Conservation (phyloP, 2,888 invertebrate species). For the Andrena camellia region DNA sequence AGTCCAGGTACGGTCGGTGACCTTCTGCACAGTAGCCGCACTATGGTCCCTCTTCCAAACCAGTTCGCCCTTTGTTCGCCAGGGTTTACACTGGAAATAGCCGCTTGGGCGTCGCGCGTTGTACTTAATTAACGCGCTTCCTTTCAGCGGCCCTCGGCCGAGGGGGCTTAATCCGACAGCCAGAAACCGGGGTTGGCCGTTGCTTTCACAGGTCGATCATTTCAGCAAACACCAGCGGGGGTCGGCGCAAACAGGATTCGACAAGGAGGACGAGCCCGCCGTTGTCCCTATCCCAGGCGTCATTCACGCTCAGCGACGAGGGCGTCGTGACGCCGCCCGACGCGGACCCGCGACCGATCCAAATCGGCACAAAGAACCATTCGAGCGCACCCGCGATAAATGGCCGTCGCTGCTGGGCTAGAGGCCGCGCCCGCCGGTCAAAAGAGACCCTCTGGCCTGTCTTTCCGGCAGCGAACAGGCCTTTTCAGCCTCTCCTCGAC, state of each 20-base stretch:
- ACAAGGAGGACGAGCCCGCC: slow-evolving; percentile 55
- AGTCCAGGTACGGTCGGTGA: slow-evolving; percentile 47
- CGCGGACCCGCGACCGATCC: background rate
- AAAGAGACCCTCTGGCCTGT: slow-evolving; percentile 12
- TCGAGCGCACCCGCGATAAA: slow-evolving; percentile 11
- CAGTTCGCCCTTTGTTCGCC: slow-evolving; percentile 65
- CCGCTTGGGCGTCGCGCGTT: slow-evolving; percentile 56
- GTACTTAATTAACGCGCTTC: slow-evolving; percentile 75
- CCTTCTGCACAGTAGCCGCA: slow-evolving; percentile 34
- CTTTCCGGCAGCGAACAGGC: slow-evolving; percentile 15
- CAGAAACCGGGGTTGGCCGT: slow-evolving; percentile 54
- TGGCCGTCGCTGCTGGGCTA: background rate
- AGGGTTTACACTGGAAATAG: slow-evolving; percentile 63
- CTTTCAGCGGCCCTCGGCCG: slow-evolving; percentile 64
- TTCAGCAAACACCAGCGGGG: slow-evolving; percentile 70
- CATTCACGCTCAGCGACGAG: slow-evolving; percentile 3
- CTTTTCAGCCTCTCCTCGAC: slow-evolving; percentile 2
- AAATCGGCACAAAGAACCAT: slow-evolving; percentile 45
- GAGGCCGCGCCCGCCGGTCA: background rate
- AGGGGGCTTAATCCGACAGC: slow-evolving; percentile 62
- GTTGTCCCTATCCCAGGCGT: slow-evolving; percentile 17
- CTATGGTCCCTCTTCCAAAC: slow-evolving; percentile 50
- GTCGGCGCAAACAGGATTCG: slow-evolving; percentile 67
- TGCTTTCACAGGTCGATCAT: slow-evolving; percentile 71
- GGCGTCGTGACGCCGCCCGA: slow-evolving; percentile 18